phyloP scores from a whole-genome alignment of 2,797 vertebrate species.

The Rhodeus uyekii region DNA sequence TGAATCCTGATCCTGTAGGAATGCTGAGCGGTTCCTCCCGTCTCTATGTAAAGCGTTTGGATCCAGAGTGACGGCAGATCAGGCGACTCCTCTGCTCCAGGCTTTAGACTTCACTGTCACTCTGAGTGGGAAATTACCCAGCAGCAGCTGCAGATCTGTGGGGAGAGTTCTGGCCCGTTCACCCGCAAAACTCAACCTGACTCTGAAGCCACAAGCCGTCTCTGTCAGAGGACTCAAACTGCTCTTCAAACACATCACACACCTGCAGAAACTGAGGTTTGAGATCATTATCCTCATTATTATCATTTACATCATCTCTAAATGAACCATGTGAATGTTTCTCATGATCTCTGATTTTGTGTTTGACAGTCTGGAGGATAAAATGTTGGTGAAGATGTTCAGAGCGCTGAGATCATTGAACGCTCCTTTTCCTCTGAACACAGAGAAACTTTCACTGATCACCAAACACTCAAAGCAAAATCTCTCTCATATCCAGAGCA shows the following conservation, averaged over 20 bases:
- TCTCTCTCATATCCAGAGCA: slow-evolving; percentile 44
- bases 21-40: slow-evolving; percentile 47
- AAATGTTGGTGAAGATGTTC: slow-evolving; percentile 14
- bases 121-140: slow-evolving; percentile 46
- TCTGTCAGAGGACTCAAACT: slow-evolving; percentile 46
- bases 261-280: slow-evolving; percentile 58
- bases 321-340: neutral
- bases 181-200: slow-evolving; percentile 55
- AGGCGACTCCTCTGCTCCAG: slow-evolving; percentile 52
- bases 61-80: slow-evolving; percentile 43
- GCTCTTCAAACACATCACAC: slow-evolving; percentile 51
- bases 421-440: neutral
- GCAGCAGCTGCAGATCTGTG: slow-evolving; percentile 56
- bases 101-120: slow-evolving; percentile 46
- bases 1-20: neutral
- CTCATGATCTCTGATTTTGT: neutral
- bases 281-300: neutral
- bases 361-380: slow-evolving; percentile 1
- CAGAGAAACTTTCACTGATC: slow-evolving; percentile 53
- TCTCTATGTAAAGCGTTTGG: slow-evolving; percentile 40
- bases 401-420: slow-evolving; percentile 19
- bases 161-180: slow-evolving; percentile 45
- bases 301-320: neutral
- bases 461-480: slow-evolving; percentile 9
- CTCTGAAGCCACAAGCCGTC: slow-evolving; percentile 50